Conservation (phyloP, 2,797 vertebrate species). For the Hylomyscus alleni region DNA sequence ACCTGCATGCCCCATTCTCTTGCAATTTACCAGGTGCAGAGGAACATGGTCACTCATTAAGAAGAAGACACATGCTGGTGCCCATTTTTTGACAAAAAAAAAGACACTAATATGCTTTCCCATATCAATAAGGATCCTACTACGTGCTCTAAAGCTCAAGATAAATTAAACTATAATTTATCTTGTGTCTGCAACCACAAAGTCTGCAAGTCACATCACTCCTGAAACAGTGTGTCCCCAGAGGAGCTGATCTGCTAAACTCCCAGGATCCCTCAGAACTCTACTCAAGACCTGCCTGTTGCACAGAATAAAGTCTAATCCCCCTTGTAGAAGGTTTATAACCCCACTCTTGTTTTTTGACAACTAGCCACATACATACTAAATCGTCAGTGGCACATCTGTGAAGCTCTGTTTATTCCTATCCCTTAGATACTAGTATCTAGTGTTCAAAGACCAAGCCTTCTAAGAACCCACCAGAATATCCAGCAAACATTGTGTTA, state of each 20-base stretch:
- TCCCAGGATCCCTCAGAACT: slow-evolving; percentile 1
- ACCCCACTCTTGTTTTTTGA: slow-evolving; percentile 21
- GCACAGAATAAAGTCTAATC: not conserved
- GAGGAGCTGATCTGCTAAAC: not conserved
- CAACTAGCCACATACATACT: not conserved
- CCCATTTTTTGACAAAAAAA: slow-evolving; percentile 42
- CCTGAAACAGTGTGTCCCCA: not conserved
- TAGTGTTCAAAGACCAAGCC: not conserved
- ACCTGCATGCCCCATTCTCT: too few relatives aligned
- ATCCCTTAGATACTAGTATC: not conserved
- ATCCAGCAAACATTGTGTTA: not conserved
- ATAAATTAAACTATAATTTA: slow-evolving; percentile 35
- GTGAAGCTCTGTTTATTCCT: slow-evolving; percentile 30
- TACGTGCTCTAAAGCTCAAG: slow-evolving; percentile 29
- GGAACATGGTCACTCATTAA: slow-evolving; percentile 1
- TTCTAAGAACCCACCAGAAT: not conserved
- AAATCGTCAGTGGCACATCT: slow-evolving; percentile 1
- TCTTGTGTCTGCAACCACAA: not conserved
- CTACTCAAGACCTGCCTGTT: not conserved
- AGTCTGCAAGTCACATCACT: not conserved
- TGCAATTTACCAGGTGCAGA: not conserved
- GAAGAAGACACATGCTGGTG: not conserved
- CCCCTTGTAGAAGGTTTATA: not conserved
- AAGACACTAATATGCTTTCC: not conserved
- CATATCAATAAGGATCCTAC: not conserved